A percentile compares a stretch with the other conserved stretches of the same genome.
These are phyloP conservation scores for Acanthornis magna DNA, from an alignment of 2,797 vertebrate genomes.

Conservation along the genomic window DNA sequence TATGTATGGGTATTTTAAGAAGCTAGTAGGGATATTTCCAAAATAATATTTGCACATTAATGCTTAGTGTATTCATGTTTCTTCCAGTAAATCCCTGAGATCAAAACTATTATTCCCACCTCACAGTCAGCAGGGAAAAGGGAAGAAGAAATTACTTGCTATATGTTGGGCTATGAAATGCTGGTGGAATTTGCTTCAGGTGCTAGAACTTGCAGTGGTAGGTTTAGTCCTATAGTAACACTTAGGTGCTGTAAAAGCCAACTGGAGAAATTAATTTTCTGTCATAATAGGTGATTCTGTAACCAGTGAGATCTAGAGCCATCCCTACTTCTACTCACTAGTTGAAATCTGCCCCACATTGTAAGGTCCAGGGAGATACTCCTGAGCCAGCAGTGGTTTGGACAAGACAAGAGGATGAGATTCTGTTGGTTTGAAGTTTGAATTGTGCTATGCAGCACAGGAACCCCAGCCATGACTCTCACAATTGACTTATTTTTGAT, in stretches of 20 bases:
- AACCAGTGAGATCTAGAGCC: background rate
- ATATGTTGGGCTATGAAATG: background rate
- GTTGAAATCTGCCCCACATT: background rate
- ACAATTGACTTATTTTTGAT: background rate
- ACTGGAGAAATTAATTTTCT: background rate
- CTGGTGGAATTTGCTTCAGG: background rate
- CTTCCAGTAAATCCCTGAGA: background rate
- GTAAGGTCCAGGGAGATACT: background rate
- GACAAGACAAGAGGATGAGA: background rate
- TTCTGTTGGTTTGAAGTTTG: background rate
- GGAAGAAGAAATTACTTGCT: background rate
- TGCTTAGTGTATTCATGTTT: background rate
- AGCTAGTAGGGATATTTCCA: background rate
- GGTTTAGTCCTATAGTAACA: background rate
- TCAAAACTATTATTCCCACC: background rate
- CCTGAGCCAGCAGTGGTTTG: background rate
- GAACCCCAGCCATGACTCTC: background rate
- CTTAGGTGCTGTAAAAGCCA: background rate
- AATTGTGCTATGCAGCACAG: background rate
- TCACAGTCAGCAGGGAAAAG: background rate
- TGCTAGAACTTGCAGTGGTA: background rate
- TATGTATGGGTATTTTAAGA: background rate
- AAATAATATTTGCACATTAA: background rate
- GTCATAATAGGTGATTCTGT: background rate
- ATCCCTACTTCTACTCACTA: fast-evolving